phyloP scores from a whole-genome alignment of 1,140 invertebrate genomes.

The Diorhabda sublineata region DNA sequence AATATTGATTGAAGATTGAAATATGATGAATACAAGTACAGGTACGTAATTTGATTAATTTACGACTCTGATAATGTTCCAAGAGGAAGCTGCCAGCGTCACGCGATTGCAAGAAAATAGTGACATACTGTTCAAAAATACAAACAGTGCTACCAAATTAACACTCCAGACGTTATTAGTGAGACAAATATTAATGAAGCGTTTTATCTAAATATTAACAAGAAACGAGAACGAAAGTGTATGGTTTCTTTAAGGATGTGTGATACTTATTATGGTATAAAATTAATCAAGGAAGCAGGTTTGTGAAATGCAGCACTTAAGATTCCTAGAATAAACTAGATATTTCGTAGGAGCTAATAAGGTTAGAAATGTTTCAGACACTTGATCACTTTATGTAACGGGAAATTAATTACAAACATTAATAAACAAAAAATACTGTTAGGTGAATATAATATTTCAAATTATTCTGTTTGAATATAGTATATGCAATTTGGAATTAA shows the following conservation, averaged over 20 bases:
- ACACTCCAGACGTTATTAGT: background rate
- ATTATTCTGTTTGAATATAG: too few species aligned
- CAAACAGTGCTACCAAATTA: background rate
- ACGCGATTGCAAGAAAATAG: background rate
- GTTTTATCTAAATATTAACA: constrained; percentile 1
- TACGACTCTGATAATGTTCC: background rate
- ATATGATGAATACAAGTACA: background rate
- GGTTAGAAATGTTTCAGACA: too few species aligned
- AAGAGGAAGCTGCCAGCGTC: background rate
- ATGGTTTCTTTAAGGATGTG: background rate
- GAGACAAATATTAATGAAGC: background rate
- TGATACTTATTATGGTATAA: too few species aligned
- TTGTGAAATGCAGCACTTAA: too few species aligned
- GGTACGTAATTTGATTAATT: background rate
- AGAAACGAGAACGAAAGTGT: background rate
- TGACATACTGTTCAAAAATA: background rate
- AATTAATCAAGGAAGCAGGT: too few species aligned
- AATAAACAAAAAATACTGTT: too few species aligned
- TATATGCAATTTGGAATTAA: too few species aligned
- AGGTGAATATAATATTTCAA: too few species aligned
- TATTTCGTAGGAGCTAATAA: too few species aligned
- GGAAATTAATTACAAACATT: too few species aligned
- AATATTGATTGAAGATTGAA: background rate
- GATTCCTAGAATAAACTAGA: too few species aligned
- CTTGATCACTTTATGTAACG: too few species aligned